phyloP scores from a whole-genome alignment of 2,888 invertebrate species.

The Hipparchia semele region DNA sequence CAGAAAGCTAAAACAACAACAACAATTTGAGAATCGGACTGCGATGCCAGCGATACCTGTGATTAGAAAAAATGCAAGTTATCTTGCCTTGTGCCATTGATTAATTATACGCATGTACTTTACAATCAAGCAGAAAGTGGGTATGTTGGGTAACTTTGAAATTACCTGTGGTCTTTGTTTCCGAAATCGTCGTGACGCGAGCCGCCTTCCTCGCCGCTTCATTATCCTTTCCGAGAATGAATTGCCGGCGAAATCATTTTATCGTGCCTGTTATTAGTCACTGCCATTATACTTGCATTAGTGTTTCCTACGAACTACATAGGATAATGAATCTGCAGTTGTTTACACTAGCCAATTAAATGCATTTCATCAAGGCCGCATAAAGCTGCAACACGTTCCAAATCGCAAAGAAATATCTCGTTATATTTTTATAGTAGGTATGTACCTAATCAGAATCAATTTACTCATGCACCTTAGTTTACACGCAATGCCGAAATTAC shows the following conservation, averaged over 20 bases:
- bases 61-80: too few species aligned
- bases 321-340: conserved; percentile 10
- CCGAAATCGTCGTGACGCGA: conserved; percentile 50
- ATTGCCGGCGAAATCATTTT: conserved; percentile 47
- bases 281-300: conserved; percentile 48
- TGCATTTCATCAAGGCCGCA: conserved; percentile 9
- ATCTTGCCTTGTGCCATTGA: too few species aligned
- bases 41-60: background rate
- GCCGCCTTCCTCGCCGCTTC: conserved; percentile 54
- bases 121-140: too few species aligned
- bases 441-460: too few species aligned
- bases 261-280: conserved; percentile 52
- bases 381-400: background rate
- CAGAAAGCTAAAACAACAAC: too few species aligned
- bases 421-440: too few species aligned
- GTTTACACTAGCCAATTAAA: conserved; percentile 12
- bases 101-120: too few species aligned
- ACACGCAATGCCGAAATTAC: too few species aligned
- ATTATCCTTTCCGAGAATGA: conserved; percentile 61
- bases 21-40: too few species aligned
- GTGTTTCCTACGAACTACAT: conserved; percentile 26
- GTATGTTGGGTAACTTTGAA: conserved; percentile 15
- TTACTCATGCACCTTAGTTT: too few species aligned
- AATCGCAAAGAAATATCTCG: background rate
- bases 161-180: conserved; percentile 22